These are phyloP conservation scores for Cephus spinipes DNA, from an alignment of 2,888 invertebrate genomes.

Conservation along the genomic window DNA sequence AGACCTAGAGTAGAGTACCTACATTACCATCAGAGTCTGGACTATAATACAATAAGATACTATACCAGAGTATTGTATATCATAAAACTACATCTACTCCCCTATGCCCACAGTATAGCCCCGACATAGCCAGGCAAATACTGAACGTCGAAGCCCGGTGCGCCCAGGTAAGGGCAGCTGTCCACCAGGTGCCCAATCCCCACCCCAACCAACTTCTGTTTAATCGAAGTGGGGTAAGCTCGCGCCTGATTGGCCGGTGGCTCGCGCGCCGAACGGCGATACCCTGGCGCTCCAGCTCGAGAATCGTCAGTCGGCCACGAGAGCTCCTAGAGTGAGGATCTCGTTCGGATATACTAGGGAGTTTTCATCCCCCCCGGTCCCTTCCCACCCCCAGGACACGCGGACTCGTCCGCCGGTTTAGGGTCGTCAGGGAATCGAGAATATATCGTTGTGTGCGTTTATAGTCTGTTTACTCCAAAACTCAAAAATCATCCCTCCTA, in stretches of 20 bases:
- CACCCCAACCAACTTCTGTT: conserved; percentile 20
- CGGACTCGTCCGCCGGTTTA: background rate
- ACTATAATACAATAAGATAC: no score
- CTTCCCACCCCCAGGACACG: background rate
- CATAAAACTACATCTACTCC: no score
- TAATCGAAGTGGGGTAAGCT: conserved; percentile 29
- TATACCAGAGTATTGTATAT: no score
- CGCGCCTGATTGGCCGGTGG: conserved; percentile 53
- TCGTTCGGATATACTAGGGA: conserved; percentile 7
- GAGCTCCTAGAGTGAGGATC: conserved; percentile 41
- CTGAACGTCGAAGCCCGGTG: conserved; percentile 51
- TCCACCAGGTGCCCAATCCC: conserved; percentile 59
- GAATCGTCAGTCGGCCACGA: conserved; percentile 60
- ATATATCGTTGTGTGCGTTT: no score
- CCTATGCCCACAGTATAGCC: no score
- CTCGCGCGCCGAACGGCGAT: conserved; percentile 62
- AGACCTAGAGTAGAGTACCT: no score
- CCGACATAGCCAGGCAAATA: no score
- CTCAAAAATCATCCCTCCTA: no score
- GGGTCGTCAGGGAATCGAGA: background rate
- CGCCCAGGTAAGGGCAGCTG: conserved; percentile 62
- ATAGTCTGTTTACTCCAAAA: no score
- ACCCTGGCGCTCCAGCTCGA: conserved; percentile 48
- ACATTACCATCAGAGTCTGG: no score
- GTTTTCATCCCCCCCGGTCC: conserved; percentile 1